Conservation (phyloP, 2,113 vertebrate species). For the Sitta europaea region DNA sequence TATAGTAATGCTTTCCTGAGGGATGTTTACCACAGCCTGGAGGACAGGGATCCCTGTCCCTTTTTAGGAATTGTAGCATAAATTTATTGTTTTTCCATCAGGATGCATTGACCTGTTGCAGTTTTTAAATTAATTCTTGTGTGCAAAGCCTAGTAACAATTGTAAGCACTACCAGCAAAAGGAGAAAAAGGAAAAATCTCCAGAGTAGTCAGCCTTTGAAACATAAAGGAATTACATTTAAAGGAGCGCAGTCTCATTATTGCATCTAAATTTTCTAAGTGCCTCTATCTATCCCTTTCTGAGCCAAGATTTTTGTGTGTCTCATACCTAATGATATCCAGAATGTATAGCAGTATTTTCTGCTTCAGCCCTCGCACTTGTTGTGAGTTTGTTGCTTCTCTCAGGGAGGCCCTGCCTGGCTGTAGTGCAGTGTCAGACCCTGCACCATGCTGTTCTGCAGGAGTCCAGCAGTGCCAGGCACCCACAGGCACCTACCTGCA, state of each 20-base stretch:
- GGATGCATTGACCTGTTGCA: neutral
- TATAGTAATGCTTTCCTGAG: neutral
- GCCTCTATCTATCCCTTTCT: neutral
- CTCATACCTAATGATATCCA: neutral
- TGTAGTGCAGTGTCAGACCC: neutral
- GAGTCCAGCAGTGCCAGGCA: neutral
- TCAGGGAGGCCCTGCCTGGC: neutral
- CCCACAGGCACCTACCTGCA: neutral
- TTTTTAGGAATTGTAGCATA: neutral
- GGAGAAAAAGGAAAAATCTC: neutral
- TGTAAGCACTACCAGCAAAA: neutral
- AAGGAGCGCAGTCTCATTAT: neutral
- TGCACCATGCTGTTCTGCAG: neutral
- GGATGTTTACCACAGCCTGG: neutral
- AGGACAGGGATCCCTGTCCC: neutral
- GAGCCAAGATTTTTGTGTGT: neutral
- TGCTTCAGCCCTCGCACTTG: neutral
- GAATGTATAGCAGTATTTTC: neutral
- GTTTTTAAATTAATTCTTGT: neutral
- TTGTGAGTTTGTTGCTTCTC: neutral
- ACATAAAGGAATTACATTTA: neutral
- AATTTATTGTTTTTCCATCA: neutral
- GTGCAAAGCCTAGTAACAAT: neutral
- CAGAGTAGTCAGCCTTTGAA: neutral
- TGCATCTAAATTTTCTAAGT: neutral